phyloP scores from a whole-genome alignment of 2,113 vertebrate genomes.

The Caloenas nicobarica region DNA sequence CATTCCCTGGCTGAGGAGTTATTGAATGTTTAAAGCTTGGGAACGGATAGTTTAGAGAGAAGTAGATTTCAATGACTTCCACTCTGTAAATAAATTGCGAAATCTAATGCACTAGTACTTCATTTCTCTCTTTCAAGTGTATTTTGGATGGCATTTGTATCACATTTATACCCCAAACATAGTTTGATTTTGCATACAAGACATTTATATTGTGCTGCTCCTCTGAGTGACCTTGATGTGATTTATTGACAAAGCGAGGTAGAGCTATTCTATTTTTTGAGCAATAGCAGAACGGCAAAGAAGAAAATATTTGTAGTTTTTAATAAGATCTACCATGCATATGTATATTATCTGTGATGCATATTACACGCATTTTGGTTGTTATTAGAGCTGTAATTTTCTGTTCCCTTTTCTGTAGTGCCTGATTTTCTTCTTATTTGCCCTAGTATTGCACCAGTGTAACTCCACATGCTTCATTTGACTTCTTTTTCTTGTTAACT shows the following conservation, averaged over 20 bases:
- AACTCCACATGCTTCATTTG: neutral
- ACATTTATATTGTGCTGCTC: neutral
- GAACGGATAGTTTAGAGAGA: constrained; percentile 45
- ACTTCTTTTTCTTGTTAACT: neutral
- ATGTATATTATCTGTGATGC: neutral
- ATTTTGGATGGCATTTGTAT: constrained; percentile 47
- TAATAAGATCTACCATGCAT: neutral
- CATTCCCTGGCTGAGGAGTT: constrained; percentile 36
- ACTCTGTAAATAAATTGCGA: constrained; percentile 46
- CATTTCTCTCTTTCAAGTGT: constrained; percentile 41
- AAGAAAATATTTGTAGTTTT: constrained; percentile 14
- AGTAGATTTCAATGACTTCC: constrained; percentile 33
- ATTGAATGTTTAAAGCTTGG: constrained; percentile 55
- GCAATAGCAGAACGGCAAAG: constrained; percentile 5
- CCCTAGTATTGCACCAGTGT: neutral
- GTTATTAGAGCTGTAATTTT: neutral
- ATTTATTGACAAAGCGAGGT: constrained; percentile 42
- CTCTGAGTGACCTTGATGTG: constrained; percentile 34
- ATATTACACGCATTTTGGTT: neutral
- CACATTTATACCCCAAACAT: neutral
- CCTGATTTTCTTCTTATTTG: neutral
- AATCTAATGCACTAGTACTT: constrained; percentile 42
- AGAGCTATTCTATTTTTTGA: neutral
- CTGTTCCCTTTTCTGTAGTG: neutral
- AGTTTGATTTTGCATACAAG: neutral